A percentile compares a stretch with the other conserved stretches of the same genome.
phyloP scores from a whole-genome alignment of 2,888 invertebrate species.

The Leptinotarsa tumamoca region DNA sequence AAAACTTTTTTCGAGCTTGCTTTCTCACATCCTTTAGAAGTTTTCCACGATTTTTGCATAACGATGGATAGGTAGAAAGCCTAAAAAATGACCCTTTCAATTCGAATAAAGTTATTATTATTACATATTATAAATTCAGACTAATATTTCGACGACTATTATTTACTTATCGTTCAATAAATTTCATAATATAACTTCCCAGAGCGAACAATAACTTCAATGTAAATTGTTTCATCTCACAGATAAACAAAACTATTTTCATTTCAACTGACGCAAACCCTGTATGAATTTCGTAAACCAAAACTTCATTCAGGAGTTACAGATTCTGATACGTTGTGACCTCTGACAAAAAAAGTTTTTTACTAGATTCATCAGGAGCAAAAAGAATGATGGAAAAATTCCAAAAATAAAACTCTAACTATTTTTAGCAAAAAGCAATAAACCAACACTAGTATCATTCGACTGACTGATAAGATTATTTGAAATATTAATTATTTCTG shows the following conservation, averaged over 20 bases:
- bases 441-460: neutral
- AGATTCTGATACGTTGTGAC: neutral
- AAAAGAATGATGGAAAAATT: conserved; percentile 9
- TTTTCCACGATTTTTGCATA: too few species aligned
- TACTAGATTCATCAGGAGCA: neutral
- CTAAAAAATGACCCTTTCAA: too few species aligned
- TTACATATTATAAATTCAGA: too few species aligned
- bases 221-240: too few species aligned
- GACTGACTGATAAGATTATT: conserved; percentile 7
- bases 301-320: neutral
- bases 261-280: neutral
- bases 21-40: too few species aligned
- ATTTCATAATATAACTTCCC: too few species aligned
- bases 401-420: neutral
- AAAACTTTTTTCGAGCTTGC: too few species aligned
- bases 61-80: too few species aligned
- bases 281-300: neutral
- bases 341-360: neutral
- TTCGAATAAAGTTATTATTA: too few species aligned
- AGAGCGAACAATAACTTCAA: too few species aligned
- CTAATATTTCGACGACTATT: too few species aligned
- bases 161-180: too few species aligned
- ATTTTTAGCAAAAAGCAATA: neutral
- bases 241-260: neutral
- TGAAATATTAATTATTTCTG: neutral